Evolutionary conservation across 2,888 invertebrate genomes (phyloP), one percentile per base, ranked within the genome.

Genomic region (Stenichneumon culpator): DNA sequence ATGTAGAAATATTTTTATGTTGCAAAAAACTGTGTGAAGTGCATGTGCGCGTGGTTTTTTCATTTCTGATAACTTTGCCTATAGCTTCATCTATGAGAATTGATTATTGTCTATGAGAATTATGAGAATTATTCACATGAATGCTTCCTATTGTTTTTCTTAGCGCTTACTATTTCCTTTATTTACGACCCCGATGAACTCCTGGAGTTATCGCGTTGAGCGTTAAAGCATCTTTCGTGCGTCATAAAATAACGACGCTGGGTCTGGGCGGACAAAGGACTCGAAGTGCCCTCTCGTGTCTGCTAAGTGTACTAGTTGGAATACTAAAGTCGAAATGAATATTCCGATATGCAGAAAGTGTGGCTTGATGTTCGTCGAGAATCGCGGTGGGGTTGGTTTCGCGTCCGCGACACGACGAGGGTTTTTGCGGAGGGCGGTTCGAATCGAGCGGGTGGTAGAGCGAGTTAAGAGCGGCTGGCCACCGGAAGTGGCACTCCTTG

Each of bases 401-500:
- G 39, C 44, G 50, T 14, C 60, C n/a, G 32, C n/a, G 63, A 74
- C 39, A 65, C 50, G 54, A 11, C 63, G 50, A 44, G 25, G 44
- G 44, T 47, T 39, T 25, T 22, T 28, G n/a, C n/a, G 44, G 63
- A 50, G 65, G 19, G 63, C 22, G 44, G 44, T 47, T 47, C 9
- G 44, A 79, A 69, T 69, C 60, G 67, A 19, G 32, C 69, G 78
- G 47, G 52, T 50, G 14, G 19, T 11, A 36, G 63, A 7, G 39
- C 9, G 50, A n/a, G 52, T 5, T 52, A 28, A 70, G 52, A 32
- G 60, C 44, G 63, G 47, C 65, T 65, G 77, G 68, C 39, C 52
- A 77, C 79, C 70, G 79, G 79, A 79, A 79, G 79, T 79, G 79
- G 79, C 79, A 72, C 79, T 65, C 79, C 79, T 79, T 65, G 79